Base-by-base conservation (phyloP, 2,113 vertebrate species). In the Ceyx cyanopectus region DNA sequence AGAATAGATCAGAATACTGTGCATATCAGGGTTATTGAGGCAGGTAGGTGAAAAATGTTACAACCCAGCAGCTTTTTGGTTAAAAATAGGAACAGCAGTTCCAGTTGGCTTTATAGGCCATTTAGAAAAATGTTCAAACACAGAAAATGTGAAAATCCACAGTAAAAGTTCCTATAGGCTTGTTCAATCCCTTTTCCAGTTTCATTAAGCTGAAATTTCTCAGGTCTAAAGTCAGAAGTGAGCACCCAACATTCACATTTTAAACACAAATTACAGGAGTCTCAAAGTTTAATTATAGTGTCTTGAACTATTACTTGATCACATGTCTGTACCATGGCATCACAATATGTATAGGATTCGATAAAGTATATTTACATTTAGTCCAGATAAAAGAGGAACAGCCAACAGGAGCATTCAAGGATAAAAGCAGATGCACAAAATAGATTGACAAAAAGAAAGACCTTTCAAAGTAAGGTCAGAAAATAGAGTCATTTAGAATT, bases 21-120 rank as follows among this genome's bases (percentile, higher is more conserved):
- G 26, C 3, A 1, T 2, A 7, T 2, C 22, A 14, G 19, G 11
- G 12, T 5, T n/a, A 13, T 7, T 11, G 24, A 32, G 15, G 9
- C 17, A 22, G 27, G 10, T 8, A 22, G 21, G 12, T 8, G 46
- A 27, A 41, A 62, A 23, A 1, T 9, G 7, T 0, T 12, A 14
- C 32, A 20, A 61, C 26, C 17, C 4, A 5, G 6, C 10, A 74
- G 14, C 12, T 30, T 43, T 72, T 30, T 16, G 24, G n/a, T 41
- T 7, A 18, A 24, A 62, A 22, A 4, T 7, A 57, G 5, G 4
- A 57, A 5, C 13, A 23, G 12, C 51, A 14, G 13, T 51, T 51
- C 50, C 50, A 26, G 50, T 51, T 51, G 24, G 50, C 24, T 80
- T 46, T 7, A 29, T 16, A 23, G 10, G 32, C 3, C 20, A 27